Evolutionary conservation across 2,797 vertebrate genomes (phyloP).

Genomic region (Pipistrellus pipistrellus): DNA sequence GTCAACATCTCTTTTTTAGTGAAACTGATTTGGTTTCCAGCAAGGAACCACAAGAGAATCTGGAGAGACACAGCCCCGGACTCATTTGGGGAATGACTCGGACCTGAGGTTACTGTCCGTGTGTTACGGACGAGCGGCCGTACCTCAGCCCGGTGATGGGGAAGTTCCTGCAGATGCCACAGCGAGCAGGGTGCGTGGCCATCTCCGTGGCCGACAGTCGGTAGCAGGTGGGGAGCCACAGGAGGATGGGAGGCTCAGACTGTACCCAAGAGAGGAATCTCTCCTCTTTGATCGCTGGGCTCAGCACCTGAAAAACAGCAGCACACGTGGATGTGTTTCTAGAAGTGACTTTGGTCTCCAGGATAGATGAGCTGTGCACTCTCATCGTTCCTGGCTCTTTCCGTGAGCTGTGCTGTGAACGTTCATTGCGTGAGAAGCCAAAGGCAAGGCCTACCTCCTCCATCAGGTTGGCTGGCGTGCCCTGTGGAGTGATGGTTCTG

Average conservation of each 20-base stretch:
- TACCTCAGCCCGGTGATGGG: conserved; percentile 90
- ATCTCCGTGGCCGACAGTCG: conserved; percentile 88
- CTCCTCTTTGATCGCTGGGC: conserved; percentile 84
- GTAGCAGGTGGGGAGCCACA: conserved; percentile 92
- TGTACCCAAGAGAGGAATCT: conserved; percentile 92
- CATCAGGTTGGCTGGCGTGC: not conserved
- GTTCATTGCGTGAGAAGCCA: not conserved
- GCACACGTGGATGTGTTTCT: not conserved
- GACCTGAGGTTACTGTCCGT: too few species aligned
- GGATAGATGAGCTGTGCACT: not conserved
- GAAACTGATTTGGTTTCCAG: too few species aligned
- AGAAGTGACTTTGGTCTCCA: not conserved
- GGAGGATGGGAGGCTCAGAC: conserved; percentile 90
- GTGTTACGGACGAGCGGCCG: not conserved
- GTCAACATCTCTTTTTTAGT: too few species aligned
- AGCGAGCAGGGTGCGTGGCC: conserved; percentile 89
- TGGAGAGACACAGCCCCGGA: not conserved
- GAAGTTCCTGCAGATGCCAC: conserved; percentile 90
- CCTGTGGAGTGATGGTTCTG: not conserved
- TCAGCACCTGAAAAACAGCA: conserved; percentile 88
- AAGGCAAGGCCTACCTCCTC: not conserved
- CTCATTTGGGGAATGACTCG: not conserved
- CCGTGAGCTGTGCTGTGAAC: conserved; percentile 15
- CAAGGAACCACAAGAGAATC: not conserved
- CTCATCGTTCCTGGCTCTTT: not conserved